Evolutionary conservation across 2,888 invertebrate species (phyloP), one percentile per base, ranked within the genome.

Genomic region (Scaeva pyrastri): DNA sequence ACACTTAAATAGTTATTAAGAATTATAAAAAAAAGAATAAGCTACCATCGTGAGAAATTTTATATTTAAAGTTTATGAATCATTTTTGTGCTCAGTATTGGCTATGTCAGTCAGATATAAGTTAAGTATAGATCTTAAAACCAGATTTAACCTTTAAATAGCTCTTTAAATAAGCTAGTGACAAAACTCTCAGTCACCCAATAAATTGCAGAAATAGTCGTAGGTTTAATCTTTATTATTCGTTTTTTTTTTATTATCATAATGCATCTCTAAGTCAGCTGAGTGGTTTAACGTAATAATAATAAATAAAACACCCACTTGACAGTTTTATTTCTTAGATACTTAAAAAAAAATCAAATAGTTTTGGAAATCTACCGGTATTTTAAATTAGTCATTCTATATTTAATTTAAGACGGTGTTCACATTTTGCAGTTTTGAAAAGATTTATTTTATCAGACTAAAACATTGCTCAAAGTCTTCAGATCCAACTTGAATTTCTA

Each of bases 141-240:
- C 39, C 41, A 41, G 60, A 60, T 60, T 41, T 21, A 41, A 41
- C 39, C 41, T 41, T 39, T 41, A 19, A 60, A 41, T 19, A 41
- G 56, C 36, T 36, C 0, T 8, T 16, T n/a, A n/a, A n/a, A 36
- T 36, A 7, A 36, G 10, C 8, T n/a, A n/a, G n/a, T n/a, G n/a
- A n/a, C 23, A 12, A 14, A 23, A 52, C 12, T 2, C 12, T 50
- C 12, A 23, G 19, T 60, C n/a, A 16, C 19, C 66, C 23, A 76
- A 62, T 62, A 77, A 26, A 60, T 52, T 41, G 52, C 41, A 70
- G 43, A 71, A 31, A 26, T 8, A 36, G 43, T 8, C 23, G 11
- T 45, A 7, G 3, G 14, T 66, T 48, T 48, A 16, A 48, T 48
- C 8, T 66, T 48, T 50, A 45, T 45, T 66, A 8, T 31, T 45